These are phyloP conservation scores for Tetrax tetrax DNA, from an alignment of 2,113 vertebrate species.

Conservation along the genomic window DNA sequence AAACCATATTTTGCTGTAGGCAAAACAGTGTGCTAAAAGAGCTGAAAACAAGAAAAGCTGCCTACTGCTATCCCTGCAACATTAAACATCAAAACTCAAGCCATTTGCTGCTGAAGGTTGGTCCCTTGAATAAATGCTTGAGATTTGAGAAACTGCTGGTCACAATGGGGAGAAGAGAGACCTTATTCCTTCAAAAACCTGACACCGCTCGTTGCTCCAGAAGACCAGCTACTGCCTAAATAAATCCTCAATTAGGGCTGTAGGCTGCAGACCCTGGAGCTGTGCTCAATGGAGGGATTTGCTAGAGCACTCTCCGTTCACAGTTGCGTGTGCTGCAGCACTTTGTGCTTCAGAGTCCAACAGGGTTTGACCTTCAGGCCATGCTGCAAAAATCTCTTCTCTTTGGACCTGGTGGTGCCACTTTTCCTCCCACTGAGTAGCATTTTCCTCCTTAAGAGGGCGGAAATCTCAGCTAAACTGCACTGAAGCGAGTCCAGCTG, in stretches of 20 bases:
- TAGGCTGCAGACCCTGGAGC: constrained; percentile 6
- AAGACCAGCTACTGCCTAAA: not conserved
- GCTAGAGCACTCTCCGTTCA: not conserved
- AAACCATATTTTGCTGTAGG: constrained; percentile 71
- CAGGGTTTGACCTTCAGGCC: constrained; percentile 42
- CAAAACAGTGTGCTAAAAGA: constrained; percentile 69
- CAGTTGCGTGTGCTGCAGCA: not conserved
- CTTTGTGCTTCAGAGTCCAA: not conserved
- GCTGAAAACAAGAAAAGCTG: constrained; percentile 64
- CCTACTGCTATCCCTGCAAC: constrained; percentile 53
- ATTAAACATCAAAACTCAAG: constrained; percentile 70
- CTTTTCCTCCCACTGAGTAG: constrained; percentile 3
- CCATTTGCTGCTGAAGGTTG: constrained; percentile 42
- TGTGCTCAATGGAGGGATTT: accelerated
- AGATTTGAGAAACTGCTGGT: constrained; percentile 53
- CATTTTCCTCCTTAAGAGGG: not conserved
- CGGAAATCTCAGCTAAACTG: not conserved
- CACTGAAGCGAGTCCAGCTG: not conserved
- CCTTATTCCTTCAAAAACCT: constrained; percentile 27
- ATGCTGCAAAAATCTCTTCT: not conserved
- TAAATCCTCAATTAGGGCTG: constrained; percentile 11
- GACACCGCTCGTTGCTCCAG: not conserved
- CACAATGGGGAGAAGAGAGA: not conserved
- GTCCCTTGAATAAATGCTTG: constrained; percentile 51
- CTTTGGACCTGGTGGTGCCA: constrained; percentile 14